Evolutionary conservation across 2,888 invertebrate genomes (phyloP).

Genomic region (Philopedon plagiatum): DNA sequence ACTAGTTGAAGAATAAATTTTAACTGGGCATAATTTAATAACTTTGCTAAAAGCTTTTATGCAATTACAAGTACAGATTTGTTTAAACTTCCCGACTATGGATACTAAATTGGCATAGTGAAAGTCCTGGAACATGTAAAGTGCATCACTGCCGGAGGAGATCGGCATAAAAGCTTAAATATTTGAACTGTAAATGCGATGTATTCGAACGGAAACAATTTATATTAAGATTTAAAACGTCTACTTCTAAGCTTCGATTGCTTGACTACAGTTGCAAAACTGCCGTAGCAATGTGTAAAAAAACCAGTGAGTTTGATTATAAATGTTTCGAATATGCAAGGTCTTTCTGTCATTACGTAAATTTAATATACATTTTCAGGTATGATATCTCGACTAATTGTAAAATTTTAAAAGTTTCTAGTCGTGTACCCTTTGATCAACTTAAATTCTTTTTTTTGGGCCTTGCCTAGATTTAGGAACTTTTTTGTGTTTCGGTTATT

Average conservation of each 20-base stretch:
- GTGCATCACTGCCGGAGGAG: constrained; percentile 58
- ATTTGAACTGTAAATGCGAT: constrained; percentile 63
- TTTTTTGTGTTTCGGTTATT: no score
- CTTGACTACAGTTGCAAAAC: background rate
- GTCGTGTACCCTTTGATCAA: no score
- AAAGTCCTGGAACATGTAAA: constrained; percentile 58
- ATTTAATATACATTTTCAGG: no score
- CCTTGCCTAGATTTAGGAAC: no score
- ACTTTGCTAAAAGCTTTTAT: background rate
- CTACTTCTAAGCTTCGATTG: constrained; percentile 18
- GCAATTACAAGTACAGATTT: constrained; percentile 4
- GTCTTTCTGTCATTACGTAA: no score
- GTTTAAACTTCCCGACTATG: background rate
- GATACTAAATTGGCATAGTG: background rate
- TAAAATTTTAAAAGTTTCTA: no score
- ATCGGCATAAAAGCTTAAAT: constrained; percentile 66
- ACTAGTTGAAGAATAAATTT: background rate
- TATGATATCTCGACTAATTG: no score
- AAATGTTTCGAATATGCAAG: no score
- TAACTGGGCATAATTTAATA: constrained; percentile 3
- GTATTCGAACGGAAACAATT: constrained; percentile 58
- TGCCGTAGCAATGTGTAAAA: background rate
- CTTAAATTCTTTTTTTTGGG: no score
- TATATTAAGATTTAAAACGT: constrained; percentile 61
- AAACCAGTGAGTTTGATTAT: background rate